phyloP scores from a whole-genome alignment of 2,888 invertebrate genomes.

The Epinotia nisella region DNA sequence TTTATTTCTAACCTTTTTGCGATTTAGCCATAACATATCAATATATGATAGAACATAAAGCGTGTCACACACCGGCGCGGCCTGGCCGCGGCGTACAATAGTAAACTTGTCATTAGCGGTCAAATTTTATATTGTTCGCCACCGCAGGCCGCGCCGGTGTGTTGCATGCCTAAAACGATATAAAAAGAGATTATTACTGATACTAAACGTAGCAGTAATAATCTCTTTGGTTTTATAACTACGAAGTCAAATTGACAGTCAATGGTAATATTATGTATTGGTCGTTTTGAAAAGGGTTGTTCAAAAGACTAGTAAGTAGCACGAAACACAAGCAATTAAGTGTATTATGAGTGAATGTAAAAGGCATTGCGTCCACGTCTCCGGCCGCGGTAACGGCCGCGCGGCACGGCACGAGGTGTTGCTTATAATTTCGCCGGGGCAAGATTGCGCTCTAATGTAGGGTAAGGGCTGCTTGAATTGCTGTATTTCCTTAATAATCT shows the following conservation, averaged over 20 bases:
- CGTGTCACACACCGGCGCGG: too few relatives aligned
- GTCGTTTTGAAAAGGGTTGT: not conserved
- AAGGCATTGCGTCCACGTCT: constrained; percentile 25
- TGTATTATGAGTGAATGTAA: constrained; percentile 32
- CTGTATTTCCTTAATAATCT: constrained; percentile 85
- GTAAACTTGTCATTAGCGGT: too few relatives aligned
- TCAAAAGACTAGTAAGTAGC: constrained; percentile 7
- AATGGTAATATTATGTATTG: not conserved
- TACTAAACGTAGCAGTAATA: too few relatives aligned
- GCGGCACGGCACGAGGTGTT: constrained; percentile 80
- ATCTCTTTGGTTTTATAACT: too few relatives aligned
- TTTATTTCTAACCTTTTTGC: too few relatives aligned
- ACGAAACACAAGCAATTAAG: constrained; percentile 21
- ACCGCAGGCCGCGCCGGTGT: too few relatives aligned
- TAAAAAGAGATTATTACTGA: too few relatives aligned
- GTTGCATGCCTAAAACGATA: too few relatives aligned
- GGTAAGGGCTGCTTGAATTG: constrained; percentile 82
- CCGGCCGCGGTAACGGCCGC: constrained; percentile 69
- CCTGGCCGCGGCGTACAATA: too few relatives aligned
- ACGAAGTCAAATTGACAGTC: not conserved
- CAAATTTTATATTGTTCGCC: too few relatives aligned
- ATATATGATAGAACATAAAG: too few relatives aligned
- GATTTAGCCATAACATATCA: too few relatives aligned
- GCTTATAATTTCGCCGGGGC: constrained; percentile 81
- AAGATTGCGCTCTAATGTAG: constrained; percentile 82